phyloP scores from a whole-genome alignment of 2,113 vertebrate genomes.

The Cariama cristata region DNA sequence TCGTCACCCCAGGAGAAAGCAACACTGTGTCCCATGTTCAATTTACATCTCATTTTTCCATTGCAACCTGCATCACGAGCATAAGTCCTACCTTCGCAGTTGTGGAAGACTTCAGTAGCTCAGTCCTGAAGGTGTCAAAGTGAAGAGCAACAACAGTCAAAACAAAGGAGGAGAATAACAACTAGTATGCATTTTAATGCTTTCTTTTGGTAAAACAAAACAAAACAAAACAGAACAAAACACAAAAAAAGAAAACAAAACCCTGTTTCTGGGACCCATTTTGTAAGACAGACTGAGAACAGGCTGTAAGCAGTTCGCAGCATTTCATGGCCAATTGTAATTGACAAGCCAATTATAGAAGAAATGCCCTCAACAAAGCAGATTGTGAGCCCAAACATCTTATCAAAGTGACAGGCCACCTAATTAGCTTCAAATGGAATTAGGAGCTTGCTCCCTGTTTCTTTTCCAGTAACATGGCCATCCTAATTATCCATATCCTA shows the following conservation, averaged over 20 bases:
- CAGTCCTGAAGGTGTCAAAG: background rate
- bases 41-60: background rate
- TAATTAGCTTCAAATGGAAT: constrained; percentile 46
- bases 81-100: background rate
- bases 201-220: too few species aligned
- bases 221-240: too few species aligned
- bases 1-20: background rate
- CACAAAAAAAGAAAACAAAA: background rate
- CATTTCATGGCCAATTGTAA: constrained; percentile 49
- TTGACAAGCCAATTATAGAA: constrained; percentile 62
- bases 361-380: constrained; percentile 42
- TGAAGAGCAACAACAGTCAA: background rate
- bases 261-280: background rate
- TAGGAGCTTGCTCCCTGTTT: background rate
- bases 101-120: background rate
- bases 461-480: background rate
- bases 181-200: background rate
- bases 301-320: constrained; percentile 4
- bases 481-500: constrained; percentile 31
- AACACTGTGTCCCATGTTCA: background rate
- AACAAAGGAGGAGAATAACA: background rate
- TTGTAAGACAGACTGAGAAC: constrained; percentile 27
- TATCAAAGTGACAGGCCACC: constrained; percentile 39
- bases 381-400: constrained; percentile 1
- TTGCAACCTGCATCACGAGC: background rate